Evolutionary conservation across 2,888 invertebrate genomes (phyloP), one percentile per base, ranked within the genome.

Genomic region (Mycalesis mineus): DNA sequence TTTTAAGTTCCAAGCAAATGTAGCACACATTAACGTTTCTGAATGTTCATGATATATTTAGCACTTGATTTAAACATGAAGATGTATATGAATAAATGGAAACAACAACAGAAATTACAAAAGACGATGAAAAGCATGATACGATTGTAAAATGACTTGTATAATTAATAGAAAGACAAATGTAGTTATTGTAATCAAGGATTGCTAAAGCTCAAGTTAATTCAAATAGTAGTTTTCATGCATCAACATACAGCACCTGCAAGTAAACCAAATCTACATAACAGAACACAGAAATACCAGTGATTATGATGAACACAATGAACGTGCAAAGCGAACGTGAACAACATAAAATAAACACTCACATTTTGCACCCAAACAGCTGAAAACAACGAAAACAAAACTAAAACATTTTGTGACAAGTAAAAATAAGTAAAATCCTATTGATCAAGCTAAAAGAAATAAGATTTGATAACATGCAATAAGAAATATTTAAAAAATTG

Each of bases 281-380:
- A 22, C 14, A 14, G n/a, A 22, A 22, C 22, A 22, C 22, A 22
- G 28, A 42, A 39, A 14, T 6, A 14, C 5, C 9, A 11, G 47
- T 48, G 9, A 2, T 0, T 15, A 33, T 11, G n/a, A 29, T 17
- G 29, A 40, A 51, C 15, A 17, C 0, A 52, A 15, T 36, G 1
- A 45, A 55, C 65, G 61, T 58, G 59, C 53, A 68, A 70, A 65
- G 62, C 68, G 63, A 76, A 74, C 71, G 67, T 77, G 74, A 65
- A 68, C 63, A 65, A 67, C 64, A 71, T 75, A 68, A 74, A 76
- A 74, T 65, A 63, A 72, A 82, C 81, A 88, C 85, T 88, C 85
- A 87, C 87, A 86, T 73, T 75, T 67, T 70, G 74, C 82, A 73
- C 74, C 80, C 71, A 77, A 74, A 77, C 73, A 77, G 77, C 87